Percentiles rank a stretch among this genome's conserved stretches.
phyloP scores from a whole-genome alignment of 2,888 invertebrate species.

The Lasioglossum leucozonium region DNA sequence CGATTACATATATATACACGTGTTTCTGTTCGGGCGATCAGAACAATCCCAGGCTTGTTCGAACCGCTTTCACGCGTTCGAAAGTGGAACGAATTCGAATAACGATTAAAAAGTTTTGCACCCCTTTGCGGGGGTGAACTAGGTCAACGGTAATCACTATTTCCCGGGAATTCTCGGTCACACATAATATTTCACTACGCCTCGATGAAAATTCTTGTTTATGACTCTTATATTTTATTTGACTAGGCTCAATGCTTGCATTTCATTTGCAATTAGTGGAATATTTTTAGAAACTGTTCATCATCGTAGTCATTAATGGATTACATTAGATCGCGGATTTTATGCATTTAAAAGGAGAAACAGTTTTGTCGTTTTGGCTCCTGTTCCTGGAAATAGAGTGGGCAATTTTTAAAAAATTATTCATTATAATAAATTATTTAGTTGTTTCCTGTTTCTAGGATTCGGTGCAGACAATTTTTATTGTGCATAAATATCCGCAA shows the following conservation, averaged over 20 bases:
- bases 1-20: neutral
- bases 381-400: too few relatives aligned
- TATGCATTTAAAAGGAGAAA: neutral
- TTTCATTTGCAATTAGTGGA: neutral
- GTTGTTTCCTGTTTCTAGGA: neutral
- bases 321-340: neutral
- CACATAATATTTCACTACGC: constrained; percentile 13
- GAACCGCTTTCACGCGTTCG: constrained; percentile 14
- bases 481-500: neutral
- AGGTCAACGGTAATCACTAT: constrained; percentile 49
- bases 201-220: neutral
- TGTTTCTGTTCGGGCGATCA: neutral
- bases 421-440: neutral
- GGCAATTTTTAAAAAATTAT: too few relatives aligned
- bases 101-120: constrained; percentile 53
- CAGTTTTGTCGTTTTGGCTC: neutral
- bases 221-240: neutral
- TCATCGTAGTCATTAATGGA: neutral
- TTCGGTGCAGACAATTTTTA: neutral
- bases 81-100: constrained; percentile 49
- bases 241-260: neutral
- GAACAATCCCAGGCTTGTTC: neutral
- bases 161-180: constrained; percentile 57
- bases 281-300: neutral
- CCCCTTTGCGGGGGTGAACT: constrained; percentile 25